Evolutionary conservation across 2,888 invertebrate species (phyloP).

Genomic region (Labia minor): DNA sequence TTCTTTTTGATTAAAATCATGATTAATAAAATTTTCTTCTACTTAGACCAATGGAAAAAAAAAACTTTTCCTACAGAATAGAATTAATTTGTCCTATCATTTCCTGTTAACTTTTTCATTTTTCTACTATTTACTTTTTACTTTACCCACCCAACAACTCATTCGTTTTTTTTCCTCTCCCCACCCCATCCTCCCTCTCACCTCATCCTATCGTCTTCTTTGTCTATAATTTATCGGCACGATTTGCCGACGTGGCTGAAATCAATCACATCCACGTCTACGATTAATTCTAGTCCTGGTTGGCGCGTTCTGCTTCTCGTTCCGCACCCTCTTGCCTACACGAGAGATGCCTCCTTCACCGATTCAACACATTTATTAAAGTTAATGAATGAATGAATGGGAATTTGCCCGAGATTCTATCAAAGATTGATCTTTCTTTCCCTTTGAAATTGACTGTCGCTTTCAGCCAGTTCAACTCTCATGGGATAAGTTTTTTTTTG

Average conservation of each 20-base stretch:
- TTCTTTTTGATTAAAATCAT: too few relatives aligned
- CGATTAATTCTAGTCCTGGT: background rate
- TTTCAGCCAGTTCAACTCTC: too few relatives aligned
- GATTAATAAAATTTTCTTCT: too few relatives aligned
- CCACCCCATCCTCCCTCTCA: background rate
- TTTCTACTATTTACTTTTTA: too few relatives aligned
- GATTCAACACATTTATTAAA: conserved; percentile 13
- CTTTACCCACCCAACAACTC: background rate
- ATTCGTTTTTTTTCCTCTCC: background rate
- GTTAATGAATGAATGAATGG: background rate
- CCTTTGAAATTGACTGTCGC: too few relatives aligned
- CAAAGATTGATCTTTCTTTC: too few relatives aligned
- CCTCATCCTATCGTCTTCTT: background rate
- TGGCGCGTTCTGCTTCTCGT: background rate
- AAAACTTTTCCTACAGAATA: too few relatives aligned
- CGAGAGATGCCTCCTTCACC: background rate
- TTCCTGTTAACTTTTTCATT: too few relatives aligned
- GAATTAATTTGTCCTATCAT: too few relatives aligned
- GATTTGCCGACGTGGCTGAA: conserved; percentile 6
- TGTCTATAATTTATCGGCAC: background rate
- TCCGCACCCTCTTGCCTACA: background rate
- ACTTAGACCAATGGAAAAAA: too few relatives aligned
- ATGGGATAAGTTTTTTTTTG: too few relatives aligned
- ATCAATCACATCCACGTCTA: background rate
- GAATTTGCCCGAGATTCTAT: too few relatives aligned